A percentile compares a stretch with the other conserved stretches of the same genome.
Conservation (phyloP, 2,888 invertebrate species). For the Operophtera brumata region DNA sequence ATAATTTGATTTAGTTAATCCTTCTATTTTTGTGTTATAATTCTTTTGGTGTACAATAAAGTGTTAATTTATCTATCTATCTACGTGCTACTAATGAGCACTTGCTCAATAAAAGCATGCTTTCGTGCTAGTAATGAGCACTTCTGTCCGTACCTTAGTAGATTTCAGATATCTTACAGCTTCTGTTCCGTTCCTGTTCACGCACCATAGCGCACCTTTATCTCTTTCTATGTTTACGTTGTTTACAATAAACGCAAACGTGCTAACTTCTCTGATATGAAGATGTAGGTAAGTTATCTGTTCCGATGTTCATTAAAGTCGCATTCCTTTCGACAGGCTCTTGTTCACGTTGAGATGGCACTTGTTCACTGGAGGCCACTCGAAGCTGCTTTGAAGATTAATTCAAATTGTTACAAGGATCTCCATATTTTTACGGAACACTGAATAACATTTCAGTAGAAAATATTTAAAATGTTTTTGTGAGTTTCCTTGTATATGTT, state of each 20-base stretch:
- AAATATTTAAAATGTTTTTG: not conserved
- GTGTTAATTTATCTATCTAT: too few relatives aligned
- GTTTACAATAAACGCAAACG: not conserved
- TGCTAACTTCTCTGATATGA: not conserved
- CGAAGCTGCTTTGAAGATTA: constrained; percentile 33
- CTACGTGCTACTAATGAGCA: too few relatives aligned
- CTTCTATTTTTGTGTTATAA: too few relatives aligned
- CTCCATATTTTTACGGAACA: not conserved
- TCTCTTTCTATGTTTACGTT: not conserved
- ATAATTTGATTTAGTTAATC: too few relatives aligned
- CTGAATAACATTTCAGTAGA: constrained; percentile 8
- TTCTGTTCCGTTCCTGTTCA: not conserved
- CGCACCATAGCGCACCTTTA: not conserved
- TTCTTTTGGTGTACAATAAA: too few relatives aligned
- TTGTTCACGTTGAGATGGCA: constrained; percentile 25
- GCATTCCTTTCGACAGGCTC: constrained; percentile 29
- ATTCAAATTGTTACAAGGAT: constrained; percentile 24
- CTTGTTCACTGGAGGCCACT: constrained; percentile 20
- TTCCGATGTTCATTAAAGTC: constrained; percentile 37
- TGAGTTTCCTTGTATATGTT: not conserved
- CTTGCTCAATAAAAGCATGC: too few relatives aligned
- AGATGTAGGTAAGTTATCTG: not conserved
- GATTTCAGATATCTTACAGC: not conserved
- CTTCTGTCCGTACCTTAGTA: too few relatives aligned
- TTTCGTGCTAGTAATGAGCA: too few relatives aligned